Conservation (phyloP, 2,888 invertebrate species). For the Dorcus hopei region DNA sequence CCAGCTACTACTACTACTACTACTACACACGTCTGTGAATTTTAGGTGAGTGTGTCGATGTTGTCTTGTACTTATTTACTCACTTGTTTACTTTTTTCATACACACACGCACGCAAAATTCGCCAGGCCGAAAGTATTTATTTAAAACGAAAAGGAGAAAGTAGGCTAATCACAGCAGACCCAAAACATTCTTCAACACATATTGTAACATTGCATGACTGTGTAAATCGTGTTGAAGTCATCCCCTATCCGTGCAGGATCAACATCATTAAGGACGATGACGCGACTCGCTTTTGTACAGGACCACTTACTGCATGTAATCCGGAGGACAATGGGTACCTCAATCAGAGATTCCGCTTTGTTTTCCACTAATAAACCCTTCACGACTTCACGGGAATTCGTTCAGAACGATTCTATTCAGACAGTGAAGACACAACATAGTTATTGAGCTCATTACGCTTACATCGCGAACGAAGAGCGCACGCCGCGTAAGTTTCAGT, state of each 20-base stretch:
- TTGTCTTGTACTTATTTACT: constrained; percentile 13
- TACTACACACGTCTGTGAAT: constrained; percentile 11
- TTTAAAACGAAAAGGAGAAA: background rate
- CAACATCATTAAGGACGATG: constrained; percentile 35
- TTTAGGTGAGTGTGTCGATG: constrained; percentile 25
- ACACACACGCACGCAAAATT: constrained; percentile 4
- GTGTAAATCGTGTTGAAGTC: constrained; percentile 27
- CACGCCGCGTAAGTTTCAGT: background rate
- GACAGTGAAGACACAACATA: background rate
- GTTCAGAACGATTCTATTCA: background rate
- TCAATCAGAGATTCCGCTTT: constrained; percentile 38
- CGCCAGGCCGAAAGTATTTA: background rate
- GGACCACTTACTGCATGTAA: constrained; percentile 35
- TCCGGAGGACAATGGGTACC: constrained; percentile 38
- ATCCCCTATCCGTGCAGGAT: constrained; percentile 30
- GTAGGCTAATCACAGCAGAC: background rate
- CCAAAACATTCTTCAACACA: background rate
- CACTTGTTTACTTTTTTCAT: background rate
- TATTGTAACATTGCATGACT: constrained; percentile 16
- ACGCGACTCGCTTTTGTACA: constrained; percentile 33
- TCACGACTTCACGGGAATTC: constrained; percentile 26
- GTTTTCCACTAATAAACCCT: constrained; percentile 41
- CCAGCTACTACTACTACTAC: constrained; percentile 1
- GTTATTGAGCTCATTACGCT: background rate
- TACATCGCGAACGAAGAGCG: background rate